A percentile compares a stretch with the other conserved stretches of the same genome.
phyloP scores from a whole-genome alignment of 2,888 invertebrate species.

The Clostera curtula region DNA sequence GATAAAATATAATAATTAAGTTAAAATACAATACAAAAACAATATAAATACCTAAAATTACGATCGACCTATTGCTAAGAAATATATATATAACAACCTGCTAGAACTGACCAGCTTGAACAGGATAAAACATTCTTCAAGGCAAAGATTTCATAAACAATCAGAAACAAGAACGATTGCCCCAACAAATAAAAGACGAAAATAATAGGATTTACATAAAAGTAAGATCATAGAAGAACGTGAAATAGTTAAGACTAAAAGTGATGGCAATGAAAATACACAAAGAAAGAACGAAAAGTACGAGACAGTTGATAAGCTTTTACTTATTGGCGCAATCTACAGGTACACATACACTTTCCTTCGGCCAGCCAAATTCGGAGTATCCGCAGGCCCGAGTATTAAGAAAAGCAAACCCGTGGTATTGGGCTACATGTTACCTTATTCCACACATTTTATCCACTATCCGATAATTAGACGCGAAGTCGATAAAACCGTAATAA shows the following conservation, averaged over 20 bases:
- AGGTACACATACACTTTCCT: constrained; percentile 59
- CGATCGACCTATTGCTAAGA: constrained; percentile 36
- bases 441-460: constrained; percentile 38
- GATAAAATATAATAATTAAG: constrained; percentile 66
- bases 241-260: constrained; percentile 8
- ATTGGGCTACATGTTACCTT: constrained; percentile 36
- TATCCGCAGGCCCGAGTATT: constrained; percentile 44
- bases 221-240: constrained; percentile 8
- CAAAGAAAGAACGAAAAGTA: constrained; percentile 11
- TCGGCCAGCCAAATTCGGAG: constrained; percentile 42
- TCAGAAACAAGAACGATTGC: constrained; percentile 42
- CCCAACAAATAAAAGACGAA: constrained; percentile 48
- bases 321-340: constrained; percentile 59
- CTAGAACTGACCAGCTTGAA: constrained; percentile 31
- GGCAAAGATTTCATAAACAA: constrained; percentile 30
- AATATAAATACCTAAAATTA: constrained; percentile 55
- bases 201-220: constrained; percentile 9
- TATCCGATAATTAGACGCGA: constrained; percentile 21
- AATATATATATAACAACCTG: constrained; percentile 44
- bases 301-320: constrained; percentile 19
- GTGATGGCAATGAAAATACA: constrained; percentile 13
- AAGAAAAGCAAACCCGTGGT: constrained; percentile 46
- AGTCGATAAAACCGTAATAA: constrained; percentile 41
- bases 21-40: constrained; percentile 59
- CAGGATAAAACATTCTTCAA: constrained; percentile 38